Evolutionary conservation across 2,888 invertebrate species (phyloP), one percentile per base, ranked within the genome.

Genomic region (Peribatodes rhomboidaria): DNA sequence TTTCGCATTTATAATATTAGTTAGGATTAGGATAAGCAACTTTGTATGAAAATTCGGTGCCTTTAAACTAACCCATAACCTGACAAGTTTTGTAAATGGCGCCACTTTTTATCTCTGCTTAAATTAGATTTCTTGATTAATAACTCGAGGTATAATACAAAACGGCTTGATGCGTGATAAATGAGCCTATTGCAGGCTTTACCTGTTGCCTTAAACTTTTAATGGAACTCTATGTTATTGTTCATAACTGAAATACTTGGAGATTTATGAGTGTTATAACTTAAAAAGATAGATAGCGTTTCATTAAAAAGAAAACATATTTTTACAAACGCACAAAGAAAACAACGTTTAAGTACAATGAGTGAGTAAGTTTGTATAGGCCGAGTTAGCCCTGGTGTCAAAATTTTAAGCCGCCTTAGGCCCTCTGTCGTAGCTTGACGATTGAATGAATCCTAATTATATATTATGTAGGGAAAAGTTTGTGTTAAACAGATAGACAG

Each of bases 201-300:
- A 54, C 61, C 55, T 61, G 61, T 61, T 61, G 55, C 61, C 41
- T 9, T 8, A 16, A 61, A 54, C 46, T 49, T 61, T 49, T 47
- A 49, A 54, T 39, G 39, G 27, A 31, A 46, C 39, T 44, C 14
- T 42, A 33, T 35, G 52, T 53, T 47, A 39, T 27, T 20, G 13
- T 46, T 27, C 39, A 55, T 54, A 35, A 50, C 7, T 37, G 13
- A 35, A 50, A 50, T 31, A 49, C 35, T 35, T n/a, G 35, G 35
- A 13, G 35, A 61, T 61, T 60, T 42, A 58, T 46, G 58, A 22
- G 14, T 9, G 27, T 11, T 39, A 54, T 27, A 41, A 41, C 1
- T 41, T 35, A 16, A n/a, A 11, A 6, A 16, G 27, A 27, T 6
- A 27, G 6, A 27, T 27, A 27, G 27, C 27, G 27, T 27, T 6